phyloP scores from a whole-genome alignment of 1,140 invertebrate genomes.

The Drosophila athabasca region DNA sequence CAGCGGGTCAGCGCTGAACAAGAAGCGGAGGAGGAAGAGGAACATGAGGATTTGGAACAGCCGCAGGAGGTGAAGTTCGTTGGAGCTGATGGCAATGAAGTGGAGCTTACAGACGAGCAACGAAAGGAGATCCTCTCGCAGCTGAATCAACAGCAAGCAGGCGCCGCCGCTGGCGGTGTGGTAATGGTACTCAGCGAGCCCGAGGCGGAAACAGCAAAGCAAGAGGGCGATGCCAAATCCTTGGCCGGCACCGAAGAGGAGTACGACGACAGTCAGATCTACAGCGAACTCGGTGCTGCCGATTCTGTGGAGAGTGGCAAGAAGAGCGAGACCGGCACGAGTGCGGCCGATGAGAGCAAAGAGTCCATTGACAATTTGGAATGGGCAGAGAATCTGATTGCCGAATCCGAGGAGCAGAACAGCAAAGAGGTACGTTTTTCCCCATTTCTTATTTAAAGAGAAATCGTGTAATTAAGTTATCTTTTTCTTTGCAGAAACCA shows the following conservation, averaged over 20 bases:
- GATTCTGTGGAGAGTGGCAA: conserved; percentile 57
- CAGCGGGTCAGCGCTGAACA: conserved; percentile 11
- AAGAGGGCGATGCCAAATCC: conserved; percentile 55
- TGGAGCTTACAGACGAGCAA: conserved; percentile 78
- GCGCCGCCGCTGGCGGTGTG: conserved; percentile 71
- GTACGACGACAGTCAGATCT: conserved; percentile 77
- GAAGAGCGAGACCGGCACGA: conserved; percentile 34
- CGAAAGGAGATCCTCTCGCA: conserved; percentile 81
- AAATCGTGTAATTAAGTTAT: background rate
- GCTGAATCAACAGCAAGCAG: conserved; percentile 76
- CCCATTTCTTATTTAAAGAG: background rate
- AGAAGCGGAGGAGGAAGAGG: conserved; percentile 65
- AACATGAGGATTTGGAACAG: conserved; percentile 44
- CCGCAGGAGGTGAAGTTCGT: conserved; percentile 78
- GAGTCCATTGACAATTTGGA: conserved; percentile 77
- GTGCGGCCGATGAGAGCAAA: conserved; percentile 68
- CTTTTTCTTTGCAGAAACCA: conserved; percentile 41
- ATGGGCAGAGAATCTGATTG: conserved; percentile 79
- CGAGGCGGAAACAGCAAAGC: conserved; percentile 46
- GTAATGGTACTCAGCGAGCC: conserved; percentile 82
- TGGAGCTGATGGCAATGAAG: conserved; percentile 77
- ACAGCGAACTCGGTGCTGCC: conserved; percentile 61
- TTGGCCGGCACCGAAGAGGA: conserved; percentile 66
- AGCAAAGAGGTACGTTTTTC: conserved; percentile 63
- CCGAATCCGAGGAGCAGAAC: conserved; percentile 63